Conservation (phyloP, 2,888 invertebrate genomes). For the Cryptus armator region DNA sequence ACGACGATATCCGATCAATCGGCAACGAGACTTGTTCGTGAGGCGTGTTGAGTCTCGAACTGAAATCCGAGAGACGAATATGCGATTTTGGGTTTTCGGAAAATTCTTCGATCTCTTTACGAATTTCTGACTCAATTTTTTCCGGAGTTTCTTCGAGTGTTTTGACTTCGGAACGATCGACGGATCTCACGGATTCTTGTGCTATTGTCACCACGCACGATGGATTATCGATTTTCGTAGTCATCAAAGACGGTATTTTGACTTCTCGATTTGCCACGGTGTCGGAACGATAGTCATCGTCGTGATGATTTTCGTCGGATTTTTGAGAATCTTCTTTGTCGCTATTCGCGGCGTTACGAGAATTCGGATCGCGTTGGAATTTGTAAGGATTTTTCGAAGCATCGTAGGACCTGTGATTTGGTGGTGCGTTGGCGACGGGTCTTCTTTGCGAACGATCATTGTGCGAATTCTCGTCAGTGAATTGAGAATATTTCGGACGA, state of each 20-base stretch:
- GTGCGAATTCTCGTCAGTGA: neutral
- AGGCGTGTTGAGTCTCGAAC: neutral
- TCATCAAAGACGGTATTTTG: neutral
- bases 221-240: neutral
- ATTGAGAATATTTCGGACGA: neutral
- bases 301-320: conserved; percentile 1
- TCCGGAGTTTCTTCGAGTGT: neutral
- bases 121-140: neutral
- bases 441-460: neutral
- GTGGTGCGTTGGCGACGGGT: neutral
- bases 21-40: neutral
- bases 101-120: neutral
- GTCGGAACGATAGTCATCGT: neutral
- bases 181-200: neutral
- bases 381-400: conserved; percentile 3
- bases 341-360: neutral
- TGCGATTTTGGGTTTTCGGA: neutral
- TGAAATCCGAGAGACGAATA: conserved; percentile 13
- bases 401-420: neutral
- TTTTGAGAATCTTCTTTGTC: neutral
- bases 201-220: neutral
- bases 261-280: neutral
- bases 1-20: neutral
- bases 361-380: neutral
- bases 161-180: neutral